Base-by-base conservation (phyloP, 2,113 vertebrate species). In the Apteryx mantelli region DNA sequence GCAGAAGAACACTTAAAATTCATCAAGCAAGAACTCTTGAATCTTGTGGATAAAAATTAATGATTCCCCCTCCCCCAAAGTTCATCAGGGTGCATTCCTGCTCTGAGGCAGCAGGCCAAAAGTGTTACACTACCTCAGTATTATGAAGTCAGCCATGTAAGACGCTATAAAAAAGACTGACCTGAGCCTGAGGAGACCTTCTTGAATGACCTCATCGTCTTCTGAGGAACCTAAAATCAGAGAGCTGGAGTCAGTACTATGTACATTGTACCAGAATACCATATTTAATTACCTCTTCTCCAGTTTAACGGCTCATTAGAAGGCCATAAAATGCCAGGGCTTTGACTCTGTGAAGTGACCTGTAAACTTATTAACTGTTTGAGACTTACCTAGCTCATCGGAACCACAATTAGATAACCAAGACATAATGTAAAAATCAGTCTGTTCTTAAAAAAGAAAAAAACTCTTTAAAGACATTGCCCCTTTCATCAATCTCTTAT, bases 121-220 rank as follows among this genome's bases (percentile, higher is more conserved):
- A 38, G 34, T 1, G 25, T 38, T 70, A 58, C 44, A 36, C 70
- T 26, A 66, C 48, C 71, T 82, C 52, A 12, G 53, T 53, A 71
- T 53, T 10, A 89, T 0, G 70, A 60, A 83, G 86, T 38, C 82
- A 95, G 69, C 81, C 83, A 77, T 80, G 44, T 70, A 80, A 97
- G 93, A 96, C 20, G 88, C 92, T 88, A 75, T 21, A 86, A 70
- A 80, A 73, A 91, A 88, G 91, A 98, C 98, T 98, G 96, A 99
- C 98, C 98, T 99, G 98, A 98, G 97, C 97, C 94, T 98, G 98
- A 98, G 95, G 98, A 98, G 96, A 98, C 97, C 97, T 98, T 98
- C 98, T 98, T 98, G 96, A 98, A 96, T 97, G 98, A 98, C 97
- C 98, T 98, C 98, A 98, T 98, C 97, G 30, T 99, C 98, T 98